These are phyloP conservation scores for Argopecten irradians DNA, from an alignment of 1,140 invertebrate genomes.

Conservation along the genomic window DNA sequence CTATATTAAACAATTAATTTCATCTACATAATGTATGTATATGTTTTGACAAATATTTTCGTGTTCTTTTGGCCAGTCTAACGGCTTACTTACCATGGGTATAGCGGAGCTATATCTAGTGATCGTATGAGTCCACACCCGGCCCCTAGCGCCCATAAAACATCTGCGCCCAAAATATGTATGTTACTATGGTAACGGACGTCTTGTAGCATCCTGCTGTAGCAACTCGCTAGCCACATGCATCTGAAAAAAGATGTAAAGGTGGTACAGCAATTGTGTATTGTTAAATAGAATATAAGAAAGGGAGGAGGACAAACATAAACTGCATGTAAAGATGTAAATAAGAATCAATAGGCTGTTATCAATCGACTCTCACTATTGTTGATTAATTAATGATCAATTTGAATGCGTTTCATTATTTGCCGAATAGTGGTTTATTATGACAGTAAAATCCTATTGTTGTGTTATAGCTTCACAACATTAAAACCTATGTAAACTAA, in stretches of 20 bases:
- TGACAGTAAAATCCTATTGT: too few species aligned
- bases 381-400: too few species aligned
- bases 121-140: conserved; percentile 63
- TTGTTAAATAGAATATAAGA: neutral
- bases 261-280: neutral
- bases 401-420: too few species aligned
- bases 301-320: neutral
- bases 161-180: conserved; percentile 57
- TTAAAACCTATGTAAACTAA: too few species aligned
- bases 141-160: conserved; percentile 66
- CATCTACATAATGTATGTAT: neutral
- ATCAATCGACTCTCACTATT: too few species aligned
- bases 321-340: neutral
- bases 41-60: neutral
- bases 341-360: too few species aligned
- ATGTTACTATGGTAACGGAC: conserved; percentile 60
- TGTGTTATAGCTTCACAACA: too few species aligned
- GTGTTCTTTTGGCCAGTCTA: neutral
- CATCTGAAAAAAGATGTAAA: conserved; percentile 48
- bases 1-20: neutral
- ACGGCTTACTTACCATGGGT: conserved; percentile 55
- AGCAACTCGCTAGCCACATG: conserved; percentile 67
- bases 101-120: conserved; percentile 56
- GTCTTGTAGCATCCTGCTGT: conserved; percentile 59
- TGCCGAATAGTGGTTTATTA: too few species aligned